Base-by-base conservation (phyloP, 1,140 invertebrate genomes). In the Caenorhabditis inopinata region DNA sequence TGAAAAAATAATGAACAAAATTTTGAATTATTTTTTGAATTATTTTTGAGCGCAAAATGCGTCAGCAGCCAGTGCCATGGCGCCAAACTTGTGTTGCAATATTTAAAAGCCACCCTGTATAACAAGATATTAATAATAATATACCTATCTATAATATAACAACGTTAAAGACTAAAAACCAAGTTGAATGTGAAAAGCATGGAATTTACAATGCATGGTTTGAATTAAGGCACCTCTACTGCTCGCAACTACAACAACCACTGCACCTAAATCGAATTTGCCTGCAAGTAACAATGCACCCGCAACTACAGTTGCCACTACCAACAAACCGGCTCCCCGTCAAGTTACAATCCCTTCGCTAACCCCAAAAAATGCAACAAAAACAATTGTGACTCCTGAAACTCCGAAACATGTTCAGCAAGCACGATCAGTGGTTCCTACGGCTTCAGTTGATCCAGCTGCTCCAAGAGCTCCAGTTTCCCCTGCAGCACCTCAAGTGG, bases 201-300 rank as follows among this genome's bases (percentile, higher is more conserved):
- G 14, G 6, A 7, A 7, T 42, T 14, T 3, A 21, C 6, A 16
- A 32, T 35, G 53, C 53, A 62, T 62, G 53, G n/a, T 29, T 35
- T 14, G 29, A 16, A 62, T 62, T 62, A 62, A 62, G 53, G 53
- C 53, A 62, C 27, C 53, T 1, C 1, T 32, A 0, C 7, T 23
- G 4, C 53, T 32, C 35, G 35, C 53, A 32, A 62, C 53, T 32
- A 32, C 51, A 58, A 58, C 51, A 58, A 32, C 27, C 12, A 6
- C 25, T 16, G 23, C 53, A 62, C 21, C 53, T 9, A 53, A 27
- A 25, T 3, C 48, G 18, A 38, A 48, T 3, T n/a, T 11, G 4
- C 12, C 76, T 21, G 32, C 76, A 27, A 77, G n/a, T n/a, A n/a
- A n/a, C n/a, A n/a, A n/a, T n/a, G n/a, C 76, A 42, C 14, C 49